Base-by-base conservation (phyloP, 2,113 vertebrate species). In the Gila orcuttii region DNA sequence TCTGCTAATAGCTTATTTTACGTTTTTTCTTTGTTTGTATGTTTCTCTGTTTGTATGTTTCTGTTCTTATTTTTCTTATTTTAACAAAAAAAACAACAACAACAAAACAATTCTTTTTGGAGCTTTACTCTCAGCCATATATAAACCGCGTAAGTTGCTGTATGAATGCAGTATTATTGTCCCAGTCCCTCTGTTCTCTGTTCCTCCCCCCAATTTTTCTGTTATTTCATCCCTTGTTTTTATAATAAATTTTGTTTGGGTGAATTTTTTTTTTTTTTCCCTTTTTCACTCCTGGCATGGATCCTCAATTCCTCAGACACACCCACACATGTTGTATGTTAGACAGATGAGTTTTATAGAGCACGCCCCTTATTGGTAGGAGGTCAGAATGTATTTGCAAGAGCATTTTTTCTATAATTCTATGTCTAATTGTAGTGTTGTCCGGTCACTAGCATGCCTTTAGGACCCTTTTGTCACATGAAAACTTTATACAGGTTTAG, bases 61-160 rank as follows among this genome's bases (percentile, higher is more conserved):
- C 86, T 93, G 91, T 93, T 79, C 89, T 93, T 93, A 90, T 86
- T 89, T 92, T 74, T 89, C 89, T 85, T 89, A 87, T 73, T n/a
- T 71, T 12, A n/a, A 21, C 31, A 10, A 42, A 23, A 23, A 23
- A 42, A 85, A 84, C 33, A 91, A 90, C 55, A 83, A 91, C 39
- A 91, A 69, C 89, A 28, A 78, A 57, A 57, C 2, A 0, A 25
- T 59, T 83, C 90, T 92, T 93, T 93, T 92, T 94, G 93, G 92
- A 95, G 93, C 90, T 94, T 91, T 94, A 94, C 93, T 93, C 93
- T 93, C 93, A 94, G 93, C 94, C 87, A 88, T 95, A 93, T 95
- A 94, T 92, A 93, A 93, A 92, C 93, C 75, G 90, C 93, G 95
- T 96, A 96, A 96, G 95, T 96, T 76, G 84, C 77, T 78, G 39